Evolutionary conservation across 2,113 vertebrate species (phyloP), one percentile per base, ranked within the genome.

Genomic region (Delphinapterus leucas): DNA sequence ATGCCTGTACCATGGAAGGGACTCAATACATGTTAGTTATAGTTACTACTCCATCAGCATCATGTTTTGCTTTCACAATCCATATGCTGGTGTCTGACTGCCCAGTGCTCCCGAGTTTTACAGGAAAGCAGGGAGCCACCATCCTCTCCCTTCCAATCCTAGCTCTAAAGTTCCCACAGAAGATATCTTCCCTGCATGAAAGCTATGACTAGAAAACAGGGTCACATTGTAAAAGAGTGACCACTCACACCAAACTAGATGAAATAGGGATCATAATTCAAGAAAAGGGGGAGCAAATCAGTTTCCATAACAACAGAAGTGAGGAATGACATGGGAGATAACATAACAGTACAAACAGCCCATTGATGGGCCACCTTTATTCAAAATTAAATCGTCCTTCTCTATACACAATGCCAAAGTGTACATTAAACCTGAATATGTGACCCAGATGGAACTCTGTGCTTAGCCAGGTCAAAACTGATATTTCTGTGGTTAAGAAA

Each of bases 401-500:
- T 53, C 15, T 3, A 25, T 1, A 71, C 18, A 38, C 36, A 25
- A 28, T 23, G 14, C 41, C 74, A 67, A 76, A 58, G 74, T 5
- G 0, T 76, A 1, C 2, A 2, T 17, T 26, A 49, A 55, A 20
- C 36, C 55, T 86, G 44, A 20, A 26, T 41, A 38, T 68, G 44
- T 82, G 55, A 15, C 70, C n/a, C 74, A 73, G 47, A 23, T 83
- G 73, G 73, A 77, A 47, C n/a, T 82, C n/a, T 68, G 13, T 31
- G 13, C 4, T 26, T 76, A 67, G 11, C 38, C 26, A 67, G 33
- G 8, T 85, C 47, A 47, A 58, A 65, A n/a, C 5, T 23, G 79
- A 4, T 58, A 61, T 67, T 95, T 90, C 70, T 60, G 67, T 61
- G 26, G 87, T 31, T 90, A 58, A 7, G 86, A 63, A 82, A 85